Evolutionary conservation across 2,888 invertebrate genomes (phyloP).

Genomic region (Heliconius hortense): DNA sequence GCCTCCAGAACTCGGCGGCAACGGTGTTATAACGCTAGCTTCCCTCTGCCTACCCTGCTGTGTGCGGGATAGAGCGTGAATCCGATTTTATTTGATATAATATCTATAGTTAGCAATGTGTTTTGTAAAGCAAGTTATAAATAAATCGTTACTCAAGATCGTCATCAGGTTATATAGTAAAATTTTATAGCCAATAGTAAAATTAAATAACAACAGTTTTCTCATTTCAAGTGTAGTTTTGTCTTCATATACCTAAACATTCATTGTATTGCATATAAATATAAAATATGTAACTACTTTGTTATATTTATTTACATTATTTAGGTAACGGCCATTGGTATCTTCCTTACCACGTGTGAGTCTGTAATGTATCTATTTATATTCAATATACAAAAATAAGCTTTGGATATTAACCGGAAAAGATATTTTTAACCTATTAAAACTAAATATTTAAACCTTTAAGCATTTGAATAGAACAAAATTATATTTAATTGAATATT

Average conservation of each 20-base stretch:
- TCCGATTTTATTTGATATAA: too few relatives aligned
- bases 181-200: constrained; percentile 17
- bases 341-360: neutral
- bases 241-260: neutral
- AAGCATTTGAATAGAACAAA: neutral
- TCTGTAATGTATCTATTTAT: neutral
- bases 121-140: neutral
- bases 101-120: neutral
- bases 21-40: too few relatives aligned
- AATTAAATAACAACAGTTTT: constrained; percentile 11
- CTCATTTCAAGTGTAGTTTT: constrained; percentile 10
- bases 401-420: neutral
- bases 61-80: too few relatives aligned
- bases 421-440: neutral
- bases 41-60: too few relatives aligned
- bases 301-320: neutral
- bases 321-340: neutral
- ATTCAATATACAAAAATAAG: neutral
- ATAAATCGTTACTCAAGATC: neutral
- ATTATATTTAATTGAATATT: neutral
- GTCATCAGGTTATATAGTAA: constrained; percentile 6
- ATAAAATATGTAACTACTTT: constrained; percentile 12
- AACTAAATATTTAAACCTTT: neutral
- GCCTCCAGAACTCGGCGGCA: too few relatives aligned
- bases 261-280: constrained; percentile 16